phyloP scores from a whole-genome alignment of 2,797 vertebrate species.

The Centroberyx gerrardi region DNA sequence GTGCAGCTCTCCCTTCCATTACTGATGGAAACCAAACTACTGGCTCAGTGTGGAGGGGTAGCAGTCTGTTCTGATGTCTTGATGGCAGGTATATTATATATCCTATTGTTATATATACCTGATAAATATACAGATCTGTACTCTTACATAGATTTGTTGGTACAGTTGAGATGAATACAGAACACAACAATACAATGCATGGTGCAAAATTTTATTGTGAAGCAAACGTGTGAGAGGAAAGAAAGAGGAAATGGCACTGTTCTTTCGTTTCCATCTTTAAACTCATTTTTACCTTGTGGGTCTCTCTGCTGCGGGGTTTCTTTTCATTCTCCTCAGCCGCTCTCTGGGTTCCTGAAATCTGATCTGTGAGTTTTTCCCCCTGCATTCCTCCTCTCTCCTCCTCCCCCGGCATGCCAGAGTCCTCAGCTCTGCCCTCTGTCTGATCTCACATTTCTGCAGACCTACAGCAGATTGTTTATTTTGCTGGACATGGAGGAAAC shows the following conservation, averaged over 20 bases:
- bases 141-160: not conserved
- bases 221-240: not conserved
- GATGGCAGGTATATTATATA: conserved; percentile 36
- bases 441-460: conserved; percentile 87
- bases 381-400: conserved; percentile 76
- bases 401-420: conserved; percentile 71
- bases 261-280: not conserved
- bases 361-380: conserved; percentile 81
- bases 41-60: conserved; percentile 17
- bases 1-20: conserved; percentile 47
- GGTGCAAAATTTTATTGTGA: not conserved
- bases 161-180: not conserved
- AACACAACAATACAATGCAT: not conserved
- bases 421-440: conserved; percentile 80
- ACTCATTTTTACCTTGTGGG: conserved; percentile 14
- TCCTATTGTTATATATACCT: not conserved
- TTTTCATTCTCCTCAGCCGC: conserved; percentile 53
- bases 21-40: conserved; percentile 48
- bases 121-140: not conserved
- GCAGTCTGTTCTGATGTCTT: conserved; percentile 42
- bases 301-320: conserved; percentile 41
- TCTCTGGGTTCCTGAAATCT: conserved; percentile 85
- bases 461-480: conserved; percentile 94
- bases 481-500: conserved; percentile 81
- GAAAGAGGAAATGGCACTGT: not conserved